phyloP scores from a whole-genome alignment of 2,888 invertebrate species.

The Trichogramma dendrolimi region DNA sequence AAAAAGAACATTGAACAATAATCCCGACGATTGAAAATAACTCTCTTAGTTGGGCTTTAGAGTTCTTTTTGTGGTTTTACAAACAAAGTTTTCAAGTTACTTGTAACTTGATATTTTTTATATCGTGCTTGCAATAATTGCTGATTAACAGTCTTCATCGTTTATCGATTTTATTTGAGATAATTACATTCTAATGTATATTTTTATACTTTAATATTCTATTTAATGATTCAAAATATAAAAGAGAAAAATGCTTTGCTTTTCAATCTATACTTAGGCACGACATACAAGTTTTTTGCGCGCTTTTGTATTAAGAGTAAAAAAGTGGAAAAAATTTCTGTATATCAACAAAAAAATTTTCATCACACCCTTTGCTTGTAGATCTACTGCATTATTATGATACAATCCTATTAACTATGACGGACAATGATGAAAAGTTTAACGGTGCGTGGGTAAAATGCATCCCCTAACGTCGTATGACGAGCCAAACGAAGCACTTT shows the following conservation, averaged over 20 bases:
- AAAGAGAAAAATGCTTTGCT: slow-evolving; percentile 29
- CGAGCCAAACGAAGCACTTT: too few species aligned
- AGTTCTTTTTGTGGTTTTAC: slow-evolving; percentile 15
- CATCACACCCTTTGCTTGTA: neutral
- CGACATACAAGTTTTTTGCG: slow-evolving; percentile 24
- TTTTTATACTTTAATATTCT: slow-evolving; percentile 11
- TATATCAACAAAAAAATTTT: slow-evolving; percentile 21
- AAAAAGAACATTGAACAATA: neutral
- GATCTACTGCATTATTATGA: neutral
- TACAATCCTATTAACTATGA: too few species aligned
- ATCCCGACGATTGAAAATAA: too few species aligned
- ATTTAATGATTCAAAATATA: slow-evolving; percentile 13
- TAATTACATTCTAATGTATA: slow-evolving; percentile 9
- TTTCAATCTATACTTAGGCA: slow-evolving; percentile 19
- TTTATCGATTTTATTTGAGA: slow-evolving; percentile 24
- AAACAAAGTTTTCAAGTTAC: slow-evolving; percentile 7
- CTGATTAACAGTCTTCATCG: slow-evolving; percentile 31
- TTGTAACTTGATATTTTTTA: slow-evolving; percentile 25
- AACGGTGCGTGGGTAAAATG: too few species aligned
- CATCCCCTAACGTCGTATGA: too few species aligned
- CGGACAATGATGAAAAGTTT: too few species aligned
- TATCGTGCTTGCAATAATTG: slow-evolving; percentile 19
- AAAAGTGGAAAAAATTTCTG: neutral
- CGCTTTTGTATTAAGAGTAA: neutral
- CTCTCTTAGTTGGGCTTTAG: slow-evolving; percentile 10